Base-by-base conservation (phyloP, 2,113 vertebrate species). In the Tachysurus vachellii region DNA sequence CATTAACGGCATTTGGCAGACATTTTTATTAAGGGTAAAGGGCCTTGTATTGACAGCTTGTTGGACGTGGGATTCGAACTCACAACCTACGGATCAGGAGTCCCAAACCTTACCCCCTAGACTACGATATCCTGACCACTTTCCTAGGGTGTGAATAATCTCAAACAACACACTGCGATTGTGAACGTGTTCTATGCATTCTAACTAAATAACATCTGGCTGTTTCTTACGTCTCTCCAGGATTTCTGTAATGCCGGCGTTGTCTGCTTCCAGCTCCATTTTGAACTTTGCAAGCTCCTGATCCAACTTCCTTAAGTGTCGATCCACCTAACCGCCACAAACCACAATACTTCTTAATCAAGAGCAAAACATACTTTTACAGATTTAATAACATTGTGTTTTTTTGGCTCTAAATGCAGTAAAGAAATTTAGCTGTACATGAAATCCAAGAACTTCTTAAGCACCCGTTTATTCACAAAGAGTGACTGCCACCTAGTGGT, bases 181-280 rank as follows among this genome's bases (percentile, higher is more conserved):
- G 12, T n/a, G 0, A 23, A 26, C 3, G 14, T 0, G 0, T 77
- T 77, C 50, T 54, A 54, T 9, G 31, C 17, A 77, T 53, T 5
- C 28, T 71, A 31, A 31, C 16, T 62, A 57, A 42, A 0, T 62
- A 50, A 66, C 62, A 75, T 66, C 42, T 85, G 66, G 64, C 21
- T 80, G 36, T 53, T 14, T 96, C 97, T 95, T 94, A 99, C 98
- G 94, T 94, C 98, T 96, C 94, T 99, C 98, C 92, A 99, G 90
- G 94, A 99, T 96, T 94, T 99, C 98, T 1, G 98, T 99, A 94
- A 99, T 99, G 83, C 98, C 98, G 83, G 98, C 98, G 88, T 99
- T 99, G 94, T 99, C 98, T 12, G 98, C 98, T 95, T 99, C 98
- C 91, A 99, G 95, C 91, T 99, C 98, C 98, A 99, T 99, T 96